Evolutionary conservation across 2,888 invertebrate genomes (phyloP), one percentile per base, ranked within the genome.

Genomic region (Nematopogon swammerdamellus): DNA sequence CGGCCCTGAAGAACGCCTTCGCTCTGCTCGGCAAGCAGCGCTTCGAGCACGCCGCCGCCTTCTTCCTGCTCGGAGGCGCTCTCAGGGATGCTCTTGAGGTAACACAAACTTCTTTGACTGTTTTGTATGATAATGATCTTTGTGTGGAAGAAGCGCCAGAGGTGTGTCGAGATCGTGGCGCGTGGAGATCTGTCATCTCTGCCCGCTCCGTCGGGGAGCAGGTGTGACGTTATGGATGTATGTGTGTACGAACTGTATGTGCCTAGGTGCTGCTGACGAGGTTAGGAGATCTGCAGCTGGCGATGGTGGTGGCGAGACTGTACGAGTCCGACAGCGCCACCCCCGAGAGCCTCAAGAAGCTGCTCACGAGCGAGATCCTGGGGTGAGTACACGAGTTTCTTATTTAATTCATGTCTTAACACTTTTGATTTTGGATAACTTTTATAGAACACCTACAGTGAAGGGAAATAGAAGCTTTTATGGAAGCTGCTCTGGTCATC

Each of bases 31-130:
- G 98, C 2, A 95, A 93, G 63, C 98, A 99, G 70, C 71, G 97
- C 47, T 99, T 98, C 67, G 92, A 95, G 53, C 97, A 99, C 64
- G 98, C 99, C 0, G 98, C 97, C 0, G 99, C 97, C 0, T 99
- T 99, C 80, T 99, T 99, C 73, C 80, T 99, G 49, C 79, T 99
- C 4, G 97, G 95, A 18, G 96, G 95, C 18, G 91, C 95, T 29
- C 73, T 99, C 25, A 89, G 92, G 59, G 99, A 99, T 71, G 98
- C 98, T 3, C 85, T 99, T 49, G 97, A 98, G 82, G 93, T 92
- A 67, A 42, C n/a, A n/a, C n/a, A n/a, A n/a, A n/a, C n/a, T n/a
- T n/a, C n/a, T n/a, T 47, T 50, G 47, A 29, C 11, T 19, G n/a
- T n/a, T n/a, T n/a, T n/a, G n/a, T n/a, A n/a, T n/a, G n/a, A n/a